Conservation (phyloP, 1,140 invertebrate species). For the Nephotettix cincticeps region DNA sequence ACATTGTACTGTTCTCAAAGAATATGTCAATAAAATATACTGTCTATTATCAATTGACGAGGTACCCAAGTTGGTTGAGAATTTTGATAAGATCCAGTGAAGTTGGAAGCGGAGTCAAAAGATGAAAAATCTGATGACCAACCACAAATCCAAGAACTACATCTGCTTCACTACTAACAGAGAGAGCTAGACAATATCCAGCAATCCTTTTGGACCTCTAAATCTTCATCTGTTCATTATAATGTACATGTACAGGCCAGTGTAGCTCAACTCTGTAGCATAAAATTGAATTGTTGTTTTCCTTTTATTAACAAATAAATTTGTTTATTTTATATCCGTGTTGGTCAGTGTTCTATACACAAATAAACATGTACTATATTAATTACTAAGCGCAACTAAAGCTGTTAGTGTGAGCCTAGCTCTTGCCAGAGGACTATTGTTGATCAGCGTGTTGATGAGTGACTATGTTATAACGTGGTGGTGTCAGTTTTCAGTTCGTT, state of each 20-base stretch:
- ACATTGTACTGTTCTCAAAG: too few species aligned
- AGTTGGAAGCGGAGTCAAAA: constrained; percentile 4
- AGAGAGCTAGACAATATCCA: constrained; percentile 15
- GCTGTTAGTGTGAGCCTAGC: too few species aligned
- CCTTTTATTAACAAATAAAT: constrained; percentile 20
- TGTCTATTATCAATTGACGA: too few species aligned
- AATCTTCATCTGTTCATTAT: constrained; percentile 5
- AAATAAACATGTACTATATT: constrained; percentile 5
- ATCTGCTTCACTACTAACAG: constrained; percentile 3
- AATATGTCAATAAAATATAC: too few species aligned
- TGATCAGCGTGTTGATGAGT: too few species aligned
- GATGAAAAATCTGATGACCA: constrained; percentile 19
- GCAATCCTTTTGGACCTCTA: background rate
- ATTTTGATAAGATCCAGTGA: constrained; percentile 69
- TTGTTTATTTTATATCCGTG: constrained; percentile 18
- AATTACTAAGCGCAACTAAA: too few species aligned
- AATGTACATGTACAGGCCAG: background rate
- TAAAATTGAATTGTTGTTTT: constrained; percentile 11
- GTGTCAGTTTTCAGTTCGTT: too few species aligned
- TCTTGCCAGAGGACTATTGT: too few species aligned
- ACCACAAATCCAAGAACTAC: background rate
- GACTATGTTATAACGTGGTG: too few species aligned
- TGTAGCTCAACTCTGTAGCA: constrained; percentile 14
- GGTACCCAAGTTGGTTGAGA: constrained; percentile 92
- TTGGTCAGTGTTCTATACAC: constrained; percentile 4